These are phyloP conservation scores for Zootoca vivipara DNA, from an alignment of 2,113 vertebrate genomes.

Conservation along the genomic window DNA sequence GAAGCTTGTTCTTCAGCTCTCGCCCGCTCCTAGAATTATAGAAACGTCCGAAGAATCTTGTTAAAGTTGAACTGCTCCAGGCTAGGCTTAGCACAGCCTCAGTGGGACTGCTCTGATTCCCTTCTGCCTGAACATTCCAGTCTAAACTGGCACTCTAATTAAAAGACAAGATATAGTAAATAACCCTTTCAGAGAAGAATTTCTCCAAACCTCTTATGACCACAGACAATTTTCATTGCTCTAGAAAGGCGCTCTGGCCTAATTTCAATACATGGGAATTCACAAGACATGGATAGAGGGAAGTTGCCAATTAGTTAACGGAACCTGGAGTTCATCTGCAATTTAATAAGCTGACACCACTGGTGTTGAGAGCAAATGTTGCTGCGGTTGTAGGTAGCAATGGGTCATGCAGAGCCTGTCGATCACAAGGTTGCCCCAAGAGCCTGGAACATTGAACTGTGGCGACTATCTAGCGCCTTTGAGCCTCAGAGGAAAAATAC, in stretches of 20 bases:
- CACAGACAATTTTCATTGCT: neutral
- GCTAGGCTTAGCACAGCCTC: neutral
- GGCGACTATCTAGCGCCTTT: neutral
- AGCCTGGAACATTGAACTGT: too few relatives aligned
- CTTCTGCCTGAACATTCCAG: neutral
- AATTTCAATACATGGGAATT: neutral
- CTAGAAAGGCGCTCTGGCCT: neutral
- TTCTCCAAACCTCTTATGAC: neutral
- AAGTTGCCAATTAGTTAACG: neutral
- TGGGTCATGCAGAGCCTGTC: neutral
- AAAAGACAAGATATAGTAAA: neutral
- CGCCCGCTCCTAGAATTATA: slow-evolving; percentile 29
- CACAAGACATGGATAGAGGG: neutral
- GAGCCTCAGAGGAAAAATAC: neutral
- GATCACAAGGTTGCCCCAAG: neutral
- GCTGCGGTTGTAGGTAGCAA: neutral
- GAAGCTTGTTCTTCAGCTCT: slow-evolving; percentile 13
- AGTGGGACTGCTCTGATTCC: neutral
- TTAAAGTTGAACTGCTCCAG: neutral
- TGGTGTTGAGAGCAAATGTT: neutral
- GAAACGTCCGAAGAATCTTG: slow-evolving; percentile 38
- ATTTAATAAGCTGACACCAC: neutral
- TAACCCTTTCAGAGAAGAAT: neutral
- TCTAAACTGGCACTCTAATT: neutral
- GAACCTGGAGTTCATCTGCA: neutral